Evolutionary conservation across 1,140 invertebrate species (phyloP), one percentile per base, ranked within the genome.

Genomic region (Samia ricini): DNA sequence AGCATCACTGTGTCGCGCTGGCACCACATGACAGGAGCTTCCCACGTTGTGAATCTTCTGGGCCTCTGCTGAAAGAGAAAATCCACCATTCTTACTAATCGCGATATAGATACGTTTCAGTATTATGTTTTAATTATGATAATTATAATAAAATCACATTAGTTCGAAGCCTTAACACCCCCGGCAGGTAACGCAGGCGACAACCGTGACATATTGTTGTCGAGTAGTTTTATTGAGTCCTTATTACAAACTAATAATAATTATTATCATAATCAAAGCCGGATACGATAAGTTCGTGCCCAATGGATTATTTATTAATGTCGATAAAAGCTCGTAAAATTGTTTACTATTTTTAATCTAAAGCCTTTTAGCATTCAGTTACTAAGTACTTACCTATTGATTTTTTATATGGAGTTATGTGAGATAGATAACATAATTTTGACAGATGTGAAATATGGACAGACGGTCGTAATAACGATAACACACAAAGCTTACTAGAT

Each of bases 161-260:
- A 4, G 12, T 10, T 42, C 33, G 33, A 42, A 1, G 33, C 33
- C 33, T 42, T 42, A 42, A 42, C 8, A 42, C 33, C 33, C 3
- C 33, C 33, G 33, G 15, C 1, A 42, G 33, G 7, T 1, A 21
- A 52, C 22, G 19, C 51, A 22, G 22, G 51, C 19, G 58, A 68
- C 67, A 69, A 63, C 60, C 71, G 64, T 72, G 74, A 74, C 70
- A 76, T 77, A 80, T 77, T 58, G 58, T 62, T 68, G 70, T 71
- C 71, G 64, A 64, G 60, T 54, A 62, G 61, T 77, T 76, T 81
- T 74, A 74, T 74, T 72, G 61, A 71, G 56, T 67, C 66, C 72
- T 74, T 74, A 81, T 78, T 72, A 74, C 68, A 66, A 74, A 69
- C 68, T 67, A 76, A 76, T 73, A 68, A 69, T 77, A 67, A 77